Percentiles rank a stretch among this genome's conserved stretches.
Conservation (phyloP, 2,888 invertebrate genomes). For the Zygaena filipendulae region DNA sequence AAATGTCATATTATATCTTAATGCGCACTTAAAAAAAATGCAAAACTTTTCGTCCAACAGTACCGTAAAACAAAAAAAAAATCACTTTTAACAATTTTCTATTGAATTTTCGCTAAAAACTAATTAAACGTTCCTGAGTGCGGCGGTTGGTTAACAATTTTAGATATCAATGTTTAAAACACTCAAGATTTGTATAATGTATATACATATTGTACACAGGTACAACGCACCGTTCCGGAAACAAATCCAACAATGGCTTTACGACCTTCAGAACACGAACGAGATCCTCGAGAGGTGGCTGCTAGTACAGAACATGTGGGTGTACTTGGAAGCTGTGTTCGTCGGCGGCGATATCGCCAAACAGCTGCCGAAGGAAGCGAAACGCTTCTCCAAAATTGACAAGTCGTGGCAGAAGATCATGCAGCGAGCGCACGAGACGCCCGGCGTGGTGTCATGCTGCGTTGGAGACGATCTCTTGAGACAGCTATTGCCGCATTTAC, state of each 20-base stretch:
- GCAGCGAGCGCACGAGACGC: conserved; percentile 96
- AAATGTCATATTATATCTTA: no score
- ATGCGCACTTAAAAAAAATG: no score
- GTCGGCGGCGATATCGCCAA: conserved; percentile 99
- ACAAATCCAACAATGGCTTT: conserved; percentile 96
- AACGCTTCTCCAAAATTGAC: conserved; percentile 95
- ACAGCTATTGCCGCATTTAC: conserved; percentile 91
- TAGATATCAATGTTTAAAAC: no score
- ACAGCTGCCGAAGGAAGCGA: conserved; percentile 94
- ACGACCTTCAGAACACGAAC: conserved; percentile 93
- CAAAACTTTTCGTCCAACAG: no score
- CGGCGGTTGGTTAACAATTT: no score
- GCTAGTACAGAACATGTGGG: conserved; percentile 98
- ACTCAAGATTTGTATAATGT: no score
- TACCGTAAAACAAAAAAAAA: no score
- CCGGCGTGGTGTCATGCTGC: conserved; percentile 95
- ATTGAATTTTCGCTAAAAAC: no score
- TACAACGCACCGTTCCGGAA: conserved; percentile 97
- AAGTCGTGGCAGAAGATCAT: conserved; percentile 99
- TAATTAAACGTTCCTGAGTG: no score
- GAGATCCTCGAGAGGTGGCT: conserved; percentile 97
- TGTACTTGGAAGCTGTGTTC: conserved; percentile 96
- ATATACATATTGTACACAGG: conserved; percentile 59
- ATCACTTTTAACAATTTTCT: no score
- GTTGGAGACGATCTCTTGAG: conserved; percentile 94